A percentile compares a stretch with the other conserved stretches of the same genome.
These are phyloP conservation scores for Drusus annulatus DNA, from an alignment of 1,140 invertebrate genomes.

Conservation along the genomic window DNA sequence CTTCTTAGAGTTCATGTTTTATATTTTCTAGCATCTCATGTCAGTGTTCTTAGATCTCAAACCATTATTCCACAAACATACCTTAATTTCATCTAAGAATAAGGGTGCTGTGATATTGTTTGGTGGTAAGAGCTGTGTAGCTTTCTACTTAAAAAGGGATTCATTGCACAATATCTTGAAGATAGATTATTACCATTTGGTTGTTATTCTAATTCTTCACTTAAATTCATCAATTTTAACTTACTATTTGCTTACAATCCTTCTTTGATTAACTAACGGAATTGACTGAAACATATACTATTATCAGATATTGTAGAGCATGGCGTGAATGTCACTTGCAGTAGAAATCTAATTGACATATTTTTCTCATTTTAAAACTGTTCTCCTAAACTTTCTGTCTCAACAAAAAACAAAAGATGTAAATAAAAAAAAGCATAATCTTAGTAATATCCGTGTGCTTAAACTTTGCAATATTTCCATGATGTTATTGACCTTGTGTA, in stretches of 20 bases:
- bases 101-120: too few species aligned
- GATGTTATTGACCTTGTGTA: background rate
- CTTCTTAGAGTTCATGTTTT: constrained; percentile 29
- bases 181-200: too few species aligned
- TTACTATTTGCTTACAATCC: too few species aligned
- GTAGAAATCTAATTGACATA: constrained; percentile 13
- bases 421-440: constrained; percentile 12
- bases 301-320: constrained; percentile 3
- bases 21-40: constrained; percentile 8
- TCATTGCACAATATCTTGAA: too few species aligned
- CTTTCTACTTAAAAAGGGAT: too few species aligned
- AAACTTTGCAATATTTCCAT: background rate
- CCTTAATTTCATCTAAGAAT: too few species aligned
- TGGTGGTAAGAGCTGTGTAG: too few species aligned
- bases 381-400: constrained; percentile 21
- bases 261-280: constrained; percentile 1
- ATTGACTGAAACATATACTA: constrained; percentile 24
- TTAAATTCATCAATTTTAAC: too few species aligned
- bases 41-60: background rate
- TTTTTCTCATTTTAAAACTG: constrained; percentile 13
- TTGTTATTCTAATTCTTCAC: too few species aligned
- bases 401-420: constrained; percentile 3
- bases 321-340: background rate
- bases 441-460: background rate
- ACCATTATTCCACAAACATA: background rate